Evolutionary conservation across 1,140 invertebrate species (phyloP), one percentile per base, ranked within the genome.

Genomic region (Oppia nitens): DNA sequence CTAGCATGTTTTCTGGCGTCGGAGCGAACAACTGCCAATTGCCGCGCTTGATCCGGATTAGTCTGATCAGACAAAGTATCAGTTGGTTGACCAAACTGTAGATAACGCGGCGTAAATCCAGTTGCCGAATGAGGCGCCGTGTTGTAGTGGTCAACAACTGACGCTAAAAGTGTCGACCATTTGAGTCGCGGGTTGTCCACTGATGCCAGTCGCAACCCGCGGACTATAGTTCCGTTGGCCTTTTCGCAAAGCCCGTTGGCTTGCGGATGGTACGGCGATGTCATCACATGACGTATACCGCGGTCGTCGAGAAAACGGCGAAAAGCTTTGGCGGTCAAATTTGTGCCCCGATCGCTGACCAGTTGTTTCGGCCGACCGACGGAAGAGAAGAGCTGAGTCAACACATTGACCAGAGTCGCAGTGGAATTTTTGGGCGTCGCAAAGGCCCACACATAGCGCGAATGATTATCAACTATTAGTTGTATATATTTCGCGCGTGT

Each of bases 201-300:
- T 14, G n/a, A n/a, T 61, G 59, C 51, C 32, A 55, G 53, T 23
- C 47, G 20, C 4, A 61, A 25, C 21, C 57, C 9, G 2, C 26
- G 26, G 24, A 60, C 58, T 11, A 60, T 6, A 3, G 58, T 47
- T 2, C 27, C 2, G n/a, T 54, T 60, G 14, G 14, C 32, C 3
- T 55, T 12, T 61, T 60, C 58, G 12, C 23, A 26, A 3, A 60
- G 26, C 12, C 53, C 58, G 25, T 60, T 60, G 1, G 52, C 4
- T 26, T 32, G n/a, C 23, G 29, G 58, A 60, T 59, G 58, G 4
- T 27, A 4, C 1, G 26, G 1, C 3, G 55, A 12, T 17, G 57
- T 47, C 6, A 24, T 17, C 2, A 26, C 2, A 48, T 21, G 6
- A 1, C n/a, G 25, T 1, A 60, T 24, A 21, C 23, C 25, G 11